Evolutionary conservation across 2,797 vertebrate species (phyloP), one percentile per base, ranked within the genome.

Genomic region (Dendrocincla tyrannina): DNA sequence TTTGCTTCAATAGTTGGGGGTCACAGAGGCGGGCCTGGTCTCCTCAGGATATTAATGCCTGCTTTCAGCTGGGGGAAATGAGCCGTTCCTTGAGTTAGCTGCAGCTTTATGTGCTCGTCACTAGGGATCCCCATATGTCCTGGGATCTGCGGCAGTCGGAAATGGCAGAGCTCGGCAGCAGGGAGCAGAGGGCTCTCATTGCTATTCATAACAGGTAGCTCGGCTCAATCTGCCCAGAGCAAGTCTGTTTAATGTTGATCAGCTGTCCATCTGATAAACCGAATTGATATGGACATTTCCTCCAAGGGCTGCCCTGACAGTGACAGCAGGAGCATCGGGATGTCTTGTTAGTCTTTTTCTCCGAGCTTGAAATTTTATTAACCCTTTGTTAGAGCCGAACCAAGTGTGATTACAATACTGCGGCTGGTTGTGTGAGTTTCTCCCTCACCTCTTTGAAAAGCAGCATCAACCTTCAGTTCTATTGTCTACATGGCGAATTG

Each of bases 61-160:
- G 96, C 98, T 97, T 98, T 98, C 98, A 98, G 95, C 96, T 95
- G 47, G 94, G 93, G 97, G 97, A 98, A 98, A 98, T 98, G 98
- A 98, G 98, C 98, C 97, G 1, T 97, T 60, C 63, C 97, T 92
- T 82, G 96, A 97, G 96, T 95, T 97, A 91, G 97, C 98, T 96
- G 97, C 96, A 97, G 97, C 97, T 97, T 98, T 97, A 90, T 97
- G 97, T 95, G 95, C 97, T 98, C 97, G 90, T 98, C 98, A 97
- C 97, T 97, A 98, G 98, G 98, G 98, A 98, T 98, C 97, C 98
- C 98, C 97, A 97, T 98, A 97, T 98, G 97, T 98, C 97, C 97
- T 95, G 97, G 96, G 98, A 98, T 97, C 97, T 92, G 91, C 90
- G 37, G 67, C 96, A 95, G 95, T 94, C 84, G 90, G 96, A 94